Evolutionary conservation across 2,113 vertebrate genomes (phyloP).

Genomic region (Petrocephalus zakoni): DNA sequence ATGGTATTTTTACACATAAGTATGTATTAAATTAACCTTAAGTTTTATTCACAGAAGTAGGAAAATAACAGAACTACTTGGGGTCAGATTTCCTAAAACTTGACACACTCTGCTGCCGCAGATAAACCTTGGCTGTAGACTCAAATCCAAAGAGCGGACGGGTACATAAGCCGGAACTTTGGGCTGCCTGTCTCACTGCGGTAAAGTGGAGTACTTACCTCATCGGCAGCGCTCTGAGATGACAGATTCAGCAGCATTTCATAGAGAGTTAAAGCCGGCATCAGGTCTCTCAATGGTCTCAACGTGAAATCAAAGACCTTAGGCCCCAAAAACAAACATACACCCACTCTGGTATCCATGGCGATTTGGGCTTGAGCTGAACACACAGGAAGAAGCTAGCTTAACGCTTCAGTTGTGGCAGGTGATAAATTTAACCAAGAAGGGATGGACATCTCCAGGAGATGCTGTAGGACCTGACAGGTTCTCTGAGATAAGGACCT

Average conservation of each 20-base stretch:
- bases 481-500: slow-evolving; percentile 12
- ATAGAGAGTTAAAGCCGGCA: background rate
- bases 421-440: background rate
- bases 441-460: slow-evolving; percentile 15
- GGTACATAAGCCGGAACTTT: background rate
- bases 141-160: background rate
- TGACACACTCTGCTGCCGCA: background rate
- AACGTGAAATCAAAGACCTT: background rate
- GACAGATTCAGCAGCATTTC: background rate
- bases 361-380: background rate
- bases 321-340: background rate
- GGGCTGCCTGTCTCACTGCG: background rate
- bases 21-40: background rate
- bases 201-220: background rate
- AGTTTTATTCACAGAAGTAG: background rate
- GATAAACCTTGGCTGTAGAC: background rate
- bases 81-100: background rate
- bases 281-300: background rate
- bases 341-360: background rate
- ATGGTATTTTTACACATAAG: background rate
- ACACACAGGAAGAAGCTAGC: background rate
- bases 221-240: background rate
- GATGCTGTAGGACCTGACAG: slow-evolving; percentile 13
- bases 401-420: background rate
- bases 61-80: background rate